Evolutionary conservation across 2,888 invertebrate genomes (phyloP).

Genomic region (Leptogaster cylindrica): DNA sequence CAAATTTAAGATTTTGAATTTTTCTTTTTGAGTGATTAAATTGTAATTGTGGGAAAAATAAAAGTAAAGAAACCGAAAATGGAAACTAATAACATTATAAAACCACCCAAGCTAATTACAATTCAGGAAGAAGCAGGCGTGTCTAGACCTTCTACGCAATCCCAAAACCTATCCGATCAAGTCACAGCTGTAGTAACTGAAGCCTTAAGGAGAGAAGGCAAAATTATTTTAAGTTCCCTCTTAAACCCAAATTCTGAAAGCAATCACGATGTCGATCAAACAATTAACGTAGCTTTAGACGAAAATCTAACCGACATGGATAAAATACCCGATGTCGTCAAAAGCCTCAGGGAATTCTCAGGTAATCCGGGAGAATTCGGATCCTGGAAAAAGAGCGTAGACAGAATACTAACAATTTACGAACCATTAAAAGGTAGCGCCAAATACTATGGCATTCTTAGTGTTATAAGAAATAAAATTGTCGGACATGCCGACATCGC

Average conservation of each 20-base stretch:
- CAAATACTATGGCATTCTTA: constrained; percentile 42
- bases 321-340: no score
- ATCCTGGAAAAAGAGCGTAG: constrained; percentile 44
- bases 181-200: constrained; percentile 7
- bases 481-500: constrained; percentile 19
- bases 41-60: no score
- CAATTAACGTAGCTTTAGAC: not conserved
- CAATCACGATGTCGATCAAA: not conserved
- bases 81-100: not conserved
- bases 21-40: no score
- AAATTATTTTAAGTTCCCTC: constrained; percentile 15
- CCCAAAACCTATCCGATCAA: not conserved
- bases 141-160: not conserved
- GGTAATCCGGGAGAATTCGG: constrained; percentile 38
- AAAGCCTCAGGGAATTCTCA: constrained; percentile 40
- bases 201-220: constrained; percentile 3
- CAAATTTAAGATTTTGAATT: no score
- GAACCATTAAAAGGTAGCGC: constrained; percentile 30
- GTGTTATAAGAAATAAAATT: constrained; percentile 27
- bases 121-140: not conserved
- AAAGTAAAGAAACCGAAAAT: no score
- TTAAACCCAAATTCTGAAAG: constrained; percentile 9
- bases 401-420: constrained; percentile 40
- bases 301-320: not conserved
- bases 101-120: not conserved